A percentile compares a stretch with the other conserved stretches of the same genome.
Evolutionary conservation across 2,888 invertebrate genomes (phyloP).

Genomic region (Apodemia duryi): DNA sequence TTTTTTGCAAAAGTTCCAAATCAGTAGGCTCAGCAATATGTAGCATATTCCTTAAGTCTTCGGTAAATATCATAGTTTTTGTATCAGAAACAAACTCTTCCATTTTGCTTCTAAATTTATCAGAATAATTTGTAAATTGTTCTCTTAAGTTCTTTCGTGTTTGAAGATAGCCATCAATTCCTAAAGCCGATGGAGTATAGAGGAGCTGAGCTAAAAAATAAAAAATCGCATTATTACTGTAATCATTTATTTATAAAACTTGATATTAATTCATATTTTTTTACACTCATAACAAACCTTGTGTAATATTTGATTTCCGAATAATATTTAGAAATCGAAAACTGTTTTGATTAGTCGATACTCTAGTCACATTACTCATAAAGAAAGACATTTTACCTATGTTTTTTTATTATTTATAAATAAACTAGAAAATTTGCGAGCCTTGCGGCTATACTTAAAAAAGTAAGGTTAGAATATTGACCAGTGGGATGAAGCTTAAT

Average conservation of each 20-base stretch:
- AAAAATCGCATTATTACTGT: not conserved
- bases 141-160: constrained; percentile 73
- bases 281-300: constrained; percentile 12
- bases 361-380: constrained; percentile 15
- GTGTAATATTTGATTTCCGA: constrained; percentile 16
- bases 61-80: constrained; percentile 87
- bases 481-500: too few relatives aligned
- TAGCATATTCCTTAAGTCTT: constrained; percentile 90
- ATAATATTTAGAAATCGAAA: constrained; percentile 17
- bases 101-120: constrained; percentile 87
- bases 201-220: constrained; percentile 58
- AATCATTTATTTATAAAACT: not conserved
- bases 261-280: not conserved
- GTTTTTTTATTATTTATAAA: not conserved
- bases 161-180: constrained; percentile 80
- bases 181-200: constrained; percentile 79
- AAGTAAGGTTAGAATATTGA: too few relatives aligned
- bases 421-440: not conserved
- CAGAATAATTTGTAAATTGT: constrained; percentile 81
- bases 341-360: constrained; percentile 7
- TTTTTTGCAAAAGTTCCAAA: constrained; percentile 80
- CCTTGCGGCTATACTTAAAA: not conserved
- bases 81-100: constrained; percentile 76
- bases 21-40: constrained; percentile 84
- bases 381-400: constrained; percentile 16